Conservation (phyloP, 1,140 invertebrate species). For the Ooceraea biroi region DNA sequence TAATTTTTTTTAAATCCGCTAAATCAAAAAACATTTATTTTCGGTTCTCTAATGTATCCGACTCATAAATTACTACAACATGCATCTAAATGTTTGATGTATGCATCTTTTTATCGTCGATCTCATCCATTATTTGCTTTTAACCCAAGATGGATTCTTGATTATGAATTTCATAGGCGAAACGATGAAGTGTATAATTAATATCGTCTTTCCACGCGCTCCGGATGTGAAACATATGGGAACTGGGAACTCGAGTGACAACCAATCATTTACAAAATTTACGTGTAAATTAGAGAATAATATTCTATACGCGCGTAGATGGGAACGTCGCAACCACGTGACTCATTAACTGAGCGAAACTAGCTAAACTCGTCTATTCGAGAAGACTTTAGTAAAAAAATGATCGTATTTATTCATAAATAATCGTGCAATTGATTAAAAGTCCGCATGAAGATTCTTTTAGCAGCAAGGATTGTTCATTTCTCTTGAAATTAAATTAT, state of each 20-base stretch:
- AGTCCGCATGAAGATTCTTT: no score
- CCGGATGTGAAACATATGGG: conserved; percentile 58
- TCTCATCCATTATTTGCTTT: conserved; percentile 27
- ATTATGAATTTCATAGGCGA: conserved; percentile 44
- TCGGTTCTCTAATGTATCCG: conserved; percentile 5
- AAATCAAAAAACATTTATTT: conserved; percentile 23
- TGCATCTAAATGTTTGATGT: neutral
- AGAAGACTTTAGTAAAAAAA: neutral
- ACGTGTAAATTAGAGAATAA: conserved; percentile 49
- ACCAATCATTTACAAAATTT: conserved; percentile 37
- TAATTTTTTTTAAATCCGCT: neutral
- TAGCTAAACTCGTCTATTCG: neutral
- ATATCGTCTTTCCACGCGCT: conserved; percentile 44
- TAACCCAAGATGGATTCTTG: conserved; percentile 23
- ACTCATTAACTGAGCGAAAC: neutral
- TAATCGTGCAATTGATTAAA: neutral
- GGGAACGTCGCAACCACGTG: neutral
- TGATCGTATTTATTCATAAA: neutral
- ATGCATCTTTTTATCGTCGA: neutral
- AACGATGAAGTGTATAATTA: conserved; percentile 13
- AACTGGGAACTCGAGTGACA: conserved; percentile 14
- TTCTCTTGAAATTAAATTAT: no score
- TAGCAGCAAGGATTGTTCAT: no score
- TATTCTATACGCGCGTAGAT: conserved; percentile 6
- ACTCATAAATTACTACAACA: conserved; percentile 4